A percentile compares a stretch with the other conserved stretches of the same genome.
Conservation (phyloP, 1,140 invertebrate genomes). For the Drosophila pachea region DNA sequence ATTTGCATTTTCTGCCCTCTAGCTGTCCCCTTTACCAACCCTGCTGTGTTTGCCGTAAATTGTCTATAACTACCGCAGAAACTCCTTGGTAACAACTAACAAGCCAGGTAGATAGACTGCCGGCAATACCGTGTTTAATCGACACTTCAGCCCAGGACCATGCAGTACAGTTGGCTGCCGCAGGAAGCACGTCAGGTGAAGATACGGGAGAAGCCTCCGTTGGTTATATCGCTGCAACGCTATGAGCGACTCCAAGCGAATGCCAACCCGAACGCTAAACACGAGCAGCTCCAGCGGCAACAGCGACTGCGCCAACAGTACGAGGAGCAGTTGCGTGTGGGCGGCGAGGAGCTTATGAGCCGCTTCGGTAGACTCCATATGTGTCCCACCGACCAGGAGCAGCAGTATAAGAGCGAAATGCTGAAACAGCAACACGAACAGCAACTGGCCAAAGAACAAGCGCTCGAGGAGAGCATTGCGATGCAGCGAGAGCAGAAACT, state of each 20-base stretch:
- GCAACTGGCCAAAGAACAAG: slow-evolving; percentile 23
- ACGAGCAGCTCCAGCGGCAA: slow-evolving; percentile 29
- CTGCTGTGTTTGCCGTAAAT: too few relatives aligned
- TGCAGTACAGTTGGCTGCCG: slow-evolving; percentile 67
- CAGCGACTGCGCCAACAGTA: slow-evolving; percentile 31
- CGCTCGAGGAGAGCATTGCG: slow-evolving; percentile 34
- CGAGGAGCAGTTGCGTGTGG: slow-evolving; percentile 46
- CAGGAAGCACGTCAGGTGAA: slow-evolving; percentile 52
- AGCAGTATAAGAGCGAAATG: slow-evolving; percentile 47
- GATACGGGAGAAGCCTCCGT: slow-evolving; percentile 46
- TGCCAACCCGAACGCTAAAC: slow-evolving; percentile 35
- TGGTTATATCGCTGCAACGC: slow-evolving; percentile 52
- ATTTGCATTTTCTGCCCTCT: too few relatives aligned
- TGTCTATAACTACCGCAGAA: not conserved
- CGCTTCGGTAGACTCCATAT: slow-evolving; percentile 51
- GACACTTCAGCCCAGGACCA: slow-evolving; percentile 9
- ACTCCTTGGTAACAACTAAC: slow-evolving; percentile 19
- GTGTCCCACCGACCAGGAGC: slow-evolving; percentile 42
- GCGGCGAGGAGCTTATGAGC: slow-evolving; percentile 57
- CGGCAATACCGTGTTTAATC: not conserved
- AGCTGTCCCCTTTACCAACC: too few relatives aligned
- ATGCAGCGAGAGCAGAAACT: slow-evolving; percentile 38
- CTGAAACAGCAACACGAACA: slow-evolving; percentile 20
- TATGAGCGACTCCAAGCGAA: slow-evolving; percentile 45
- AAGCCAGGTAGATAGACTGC: not conserved